phyloP scores from a whole-genome alignment of 2,113 vertebrate species.

The Tetrao urogallus region DNA sequence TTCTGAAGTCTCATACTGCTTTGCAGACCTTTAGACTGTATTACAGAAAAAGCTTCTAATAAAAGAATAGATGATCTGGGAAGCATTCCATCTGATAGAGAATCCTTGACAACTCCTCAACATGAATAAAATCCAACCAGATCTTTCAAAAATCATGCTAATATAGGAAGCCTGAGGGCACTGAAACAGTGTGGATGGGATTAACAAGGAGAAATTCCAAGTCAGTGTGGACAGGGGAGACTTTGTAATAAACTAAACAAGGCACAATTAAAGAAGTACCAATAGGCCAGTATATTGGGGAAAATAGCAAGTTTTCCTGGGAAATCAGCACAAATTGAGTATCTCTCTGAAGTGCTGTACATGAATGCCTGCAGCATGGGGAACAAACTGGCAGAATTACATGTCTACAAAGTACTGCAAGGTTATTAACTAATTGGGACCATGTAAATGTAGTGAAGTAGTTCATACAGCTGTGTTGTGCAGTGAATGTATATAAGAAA shows the following conservation, averaged over 20 bases:
- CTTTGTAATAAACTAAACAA: neutral
- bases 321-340: neutral
- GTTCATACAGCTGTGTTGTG: neutral
- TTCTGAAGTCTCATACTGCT: neutral
- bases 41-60: neutral
- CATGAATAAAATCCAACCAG: neutral
- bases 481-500: neutral
- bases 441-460: neutral
- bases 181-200: neutral
- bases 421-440: neutral
- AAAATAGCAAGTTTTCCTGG: neutral
- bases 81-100: neutral
- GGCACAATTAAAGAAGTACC: neutral
- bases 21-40: neutral
- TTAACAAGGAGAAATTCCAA: neutral
- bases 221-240: neutral
- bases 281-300: neutral
- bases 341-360: neutral
- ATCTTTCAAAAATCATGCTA: neutral
- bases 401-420: rapidly evolving
- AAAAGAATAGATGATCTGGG: neutral
- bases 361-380: neutral
- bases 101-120: neutral
- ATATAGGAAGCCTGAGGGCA: neutral
- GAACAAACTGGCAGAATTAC: neutral